These are phyloP conservation scores for Nesoenas mayeri DNA, from an alignment of 2,113 vertebrate species.

Conservation along the genomic window DNA sequence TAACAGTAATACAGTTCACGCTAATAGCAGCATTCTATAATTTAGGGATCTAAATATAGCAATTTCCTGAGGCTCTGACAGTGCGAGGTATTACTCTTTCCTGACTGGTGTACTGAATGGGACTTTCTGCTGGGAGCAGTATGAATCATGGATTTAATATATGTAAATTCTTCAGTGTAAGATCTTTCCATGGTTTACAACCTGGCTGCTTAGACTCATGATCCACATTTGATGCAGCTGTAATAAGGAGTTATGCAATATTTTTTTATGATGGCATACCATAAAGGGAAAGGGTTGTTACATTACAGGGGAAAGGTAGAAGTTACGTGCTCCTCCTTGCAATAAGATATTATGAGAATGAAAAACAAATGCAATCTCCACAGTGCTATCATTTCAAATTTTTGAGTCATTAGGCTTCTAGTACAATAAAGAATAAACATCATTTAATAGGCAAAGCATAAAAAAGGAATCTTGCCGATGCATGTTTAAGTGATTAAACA, in stretches of 20 bases:
- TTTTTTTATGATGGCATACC: background rate
- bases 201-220: background rate
- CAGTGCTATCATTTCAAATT: background rate
- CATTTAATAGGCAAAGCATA: background rate
- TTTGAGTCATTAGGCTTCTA: background rate
- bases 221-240: background rate
- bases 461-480: background rate
- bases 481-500: background rate
- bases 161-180: constrained; percentile 25
- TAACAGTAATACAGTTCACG: constrained; percentile 25
- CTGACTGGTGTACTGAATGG: constrained; percentile 39
- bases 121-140: constrained; percentile 24
- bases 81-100: constrained; percentile 22
- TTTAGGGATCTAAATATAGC: constrained; percentile 54
- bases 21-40: constrained; percentile 43
- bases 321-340: background rate
- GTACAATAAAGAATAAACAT: background rate
- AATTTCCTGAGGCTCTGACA: constrained; percentile 46
- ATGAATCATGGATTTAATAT: constrained; percentile 52
- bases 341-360: background rate
- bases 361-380: background rate
- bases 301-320: background rate
- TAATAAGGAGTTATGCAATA: background rate
- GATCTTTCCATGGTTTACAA: constrained; percentile 16
- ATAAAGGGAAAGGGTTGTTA: background rate